Base-by-base conservation (phyloP, 92 coral and sea anemone species). In the Heteractis magnifica region DNA sequence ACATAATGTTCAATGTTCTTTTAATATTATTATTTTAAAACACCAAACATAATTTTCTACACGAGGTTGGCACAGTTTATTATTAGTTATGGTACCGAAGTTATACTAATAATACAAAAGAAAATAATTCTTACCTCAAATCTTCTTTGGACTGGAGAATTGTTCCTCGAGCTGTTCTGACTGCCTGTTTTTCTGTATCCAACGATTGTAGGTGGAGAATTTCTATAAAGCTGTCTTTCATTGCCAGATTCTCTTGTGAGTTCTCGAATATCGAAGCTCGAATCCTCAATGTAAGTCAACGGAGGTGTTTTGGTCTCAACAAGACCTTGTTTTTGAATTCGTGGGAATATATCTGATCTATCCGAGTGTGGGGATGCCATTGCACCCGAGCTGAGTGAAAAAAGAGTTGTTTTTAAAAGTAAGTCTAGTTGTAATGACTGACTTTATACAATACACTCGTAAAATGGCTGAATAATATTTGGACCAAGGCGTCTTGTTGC, bases 391-490 rank as follows among this genome's bases (percentile, higher is more conserved):
- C 50, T 21, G 26, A 65, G 49, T 5, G 60, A 41, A 70, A n/a
- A 85, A 79, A 62, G 11, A 65, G 79, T 34, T 18, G 49, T 20
- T 16, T 9, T 77, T 52, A 1, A 10, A 77, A 10, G 23, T 20
- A 78, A 15, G 65, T 52, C 72, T 59, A 13, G 11, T 52, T 59
- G 19, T 56, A 23, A 13, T 58, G 82, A 78, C 68, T 44, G 58
- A 49, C 51, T 81, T 20, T 51, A 65, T 21, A 59, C 77, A 16
- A 71, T 81, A 51, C 53, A 81, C 84, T 81, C 65, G 75, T 56
- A 81, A 73, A 68, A 93, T 93, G 94, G 98, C 93, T 82, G 98
- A 84, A 90, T 85, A 89, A 89, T 93, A 91, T 93, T 93, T 93
- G 52, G 89, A 58, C 73, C 48, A 68, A 76, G 48, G 88, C 84